These are phyloP conservation scores for Todiramphus chloris DNA, from an alignment of 2,113 vertebrate species.

Conservation along the genomic window DNA sequence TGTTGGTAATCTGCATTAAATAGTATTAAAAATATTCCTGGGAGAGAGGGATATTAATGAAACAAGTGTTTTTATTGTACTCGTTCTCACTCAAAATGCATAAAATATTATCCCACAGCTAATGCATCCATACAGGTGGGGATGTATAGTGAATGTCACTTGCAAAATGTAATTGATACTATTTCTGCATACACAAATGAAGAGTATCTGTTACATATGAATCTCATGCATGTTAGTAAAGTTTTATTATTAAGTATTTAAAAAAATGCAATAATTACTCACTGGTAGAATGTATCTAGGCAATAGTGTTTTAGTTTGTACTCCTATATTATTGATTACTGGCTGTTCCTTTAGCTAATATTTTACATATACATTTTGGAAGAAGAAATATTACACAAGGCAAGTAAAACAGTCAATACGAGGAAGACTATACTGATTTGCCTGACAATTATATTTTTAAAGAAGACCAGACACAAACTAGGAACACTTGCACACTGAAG, in stretches of 20 bases:
- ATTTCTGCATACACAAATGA: constrained; percentile 37
- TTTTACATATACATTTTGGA: not conserved
- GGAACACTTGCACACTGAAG: not conserved
- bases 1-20: not conserved
- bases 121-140: not conserved
- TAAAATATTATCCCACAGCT: not conserved
- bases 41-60: not conserved
- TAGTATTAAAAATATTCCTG: not conserved
- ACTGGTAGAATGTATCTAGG: not conserved
- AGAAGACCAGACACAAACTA: not conserved
- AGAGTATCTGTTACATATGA: constrained; percentile 33
- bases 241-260: constrained; percentile 50
- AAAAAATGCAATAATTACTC: constrained; percentile 42
- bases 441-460: not conserved
- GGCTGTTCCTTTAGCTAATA: not conserved
- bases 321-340: not conserved
- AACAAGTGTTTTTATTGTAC: not conserved
- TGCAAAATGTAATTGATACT: constrained; percentile 12
- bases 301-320: not conserved
- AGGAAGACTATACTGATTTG: not conserved
- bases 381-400: not conserved
- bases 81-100: not conserved
- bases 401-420: not conserved
- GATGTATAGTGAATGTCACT: not conserved
- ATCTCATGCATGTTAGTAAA: constrained; percentile 22